These are phyloP conservation scores for Hippocampus guttulatus DNA, from an alignment of 2,113 vertebrate genomes.

Conservation along the genomic window DNA sequence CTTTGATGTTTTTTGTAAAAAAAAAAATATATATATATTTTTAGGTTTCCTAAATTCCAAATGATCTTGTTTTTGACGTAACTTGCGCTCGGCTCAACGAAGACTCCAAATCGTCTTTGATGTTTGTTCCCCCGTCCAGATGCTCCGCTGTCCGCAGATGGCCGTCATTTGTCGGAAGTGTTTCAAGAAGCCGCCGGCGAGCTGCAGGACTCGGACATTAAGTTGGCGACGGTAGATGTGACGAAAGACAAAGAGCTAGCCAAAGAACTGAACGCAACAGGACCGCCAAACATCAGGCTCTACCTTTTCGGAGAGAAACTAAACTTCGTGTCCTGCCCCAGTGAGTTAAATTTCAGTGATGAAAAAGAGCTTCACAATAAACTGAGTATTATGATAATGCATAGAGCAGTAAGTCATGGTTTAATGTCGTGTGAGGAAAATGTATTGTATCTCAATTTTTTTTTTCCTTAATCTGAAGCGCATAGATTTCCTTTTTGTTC, in stretches of 20 bases:
- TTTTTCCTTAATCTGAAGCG: no score
- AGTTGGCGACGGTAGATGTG: conserved; percentile 78
- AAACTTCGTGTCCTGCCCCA: conserved; percentile 77
- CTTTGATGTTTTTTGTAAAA: background rate
- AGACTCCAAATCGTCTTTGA: background rate
- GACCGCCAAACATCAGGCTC: conserved; percentile 74
- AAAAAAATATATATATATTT: no score
- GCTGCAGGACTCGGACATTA: conserved; percentile 77
- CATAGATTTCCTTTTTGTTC: no score
- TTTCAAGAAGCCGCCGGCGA: conserved; percentile 77
- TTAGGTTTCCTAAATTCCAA: no score
- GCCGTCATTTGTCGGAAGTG: conserved; percentile 68
- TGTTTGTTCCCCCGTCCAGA: conserved; percentile 57
- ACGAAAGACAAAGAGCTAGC: conserved; percentile 75
- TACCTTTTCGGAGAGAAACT: conserved; percentile 80
- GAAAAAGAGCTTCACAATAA: no score
- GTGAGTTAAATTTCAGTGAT: conserved; percentile 58
- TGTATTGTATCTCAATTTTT: no score
- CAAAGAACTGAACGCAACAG: conserved; percentile 72
- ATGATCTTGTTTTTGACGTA: no score
- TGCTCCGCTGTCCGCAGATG: conserved; percentile 67
- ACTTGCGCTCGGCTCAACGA: no score
- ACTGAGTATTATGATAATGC: no score
- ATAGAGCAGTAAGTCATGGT: no score
- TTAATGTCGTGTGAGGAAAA: no score